phyloP scores from a whole-genome alignment of 2,113 vertebrate species.

The Python bivittatus region DNA sequence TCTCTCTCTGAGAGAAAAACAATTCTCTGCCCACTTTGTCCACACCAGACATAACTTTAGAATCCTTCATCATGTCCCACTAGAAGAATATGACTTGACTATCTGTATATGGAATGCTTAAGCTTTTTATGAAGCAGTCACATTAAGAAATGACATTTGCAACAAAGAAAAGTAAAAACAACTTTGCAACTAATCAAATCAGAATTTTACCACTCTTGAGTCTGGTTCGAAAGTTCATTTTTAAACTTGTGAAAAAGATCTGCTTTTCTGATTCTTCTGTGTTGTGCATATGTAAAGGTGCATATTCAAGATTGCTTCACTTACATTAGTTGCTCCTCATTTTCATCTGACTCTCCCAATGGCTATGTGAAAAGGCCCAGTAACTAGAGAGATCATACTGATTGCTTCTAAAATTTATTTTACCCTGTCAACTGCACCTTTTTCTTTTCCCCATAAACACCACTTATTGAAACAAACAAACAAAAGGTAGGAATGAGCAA shows the following conservation, averaged over 20 bases:
- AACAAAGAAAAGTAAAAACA: constrained; percentile 35
- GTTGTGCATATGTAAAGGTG: background rate
- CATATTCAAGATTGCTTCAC: background rate
- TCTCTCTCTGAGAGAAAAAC: background rate
- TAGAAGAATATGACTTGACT: constrained; percentile 33
- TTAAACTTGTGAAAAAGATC: constrained; percentile 8
- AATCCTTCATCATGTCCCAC: constrained; percentile 32
- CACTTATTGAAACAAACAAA: background rate
- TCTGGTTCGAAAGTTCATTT: constrained; percentile 15
- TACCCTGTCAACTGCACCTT: background rate
- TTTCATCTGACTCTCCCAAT: background rate
- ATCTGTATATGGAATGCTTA: constrained; percentile 52
- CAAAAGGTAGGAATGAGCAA: background rate
- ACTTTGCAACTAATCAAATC: constrained; percentile 54
- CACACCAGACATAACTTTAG: background rate
- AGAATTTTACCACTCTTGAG: constrained; percentile 27
- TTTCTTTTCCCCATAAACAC: background rate
- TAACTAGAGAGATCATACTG: background rate
- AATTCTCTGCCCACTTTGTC: background rate
- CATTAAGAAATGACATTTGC: constrained; percentile 48
- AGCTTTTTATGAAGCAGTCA: constrained; percentile 50
- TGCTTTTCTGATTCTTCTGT: constrained; percentile 14
- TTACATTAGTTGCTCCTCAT: background rate
- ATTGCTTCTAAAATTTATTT: background rate
- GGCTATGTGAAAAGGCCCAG: background rate